Percentiles rank a stretch among this genome's conserved stretches.
phyloP scores from a whole-genome alignment of 2,113 vertebrate genomes.

The Corvus cornix region DNA sequence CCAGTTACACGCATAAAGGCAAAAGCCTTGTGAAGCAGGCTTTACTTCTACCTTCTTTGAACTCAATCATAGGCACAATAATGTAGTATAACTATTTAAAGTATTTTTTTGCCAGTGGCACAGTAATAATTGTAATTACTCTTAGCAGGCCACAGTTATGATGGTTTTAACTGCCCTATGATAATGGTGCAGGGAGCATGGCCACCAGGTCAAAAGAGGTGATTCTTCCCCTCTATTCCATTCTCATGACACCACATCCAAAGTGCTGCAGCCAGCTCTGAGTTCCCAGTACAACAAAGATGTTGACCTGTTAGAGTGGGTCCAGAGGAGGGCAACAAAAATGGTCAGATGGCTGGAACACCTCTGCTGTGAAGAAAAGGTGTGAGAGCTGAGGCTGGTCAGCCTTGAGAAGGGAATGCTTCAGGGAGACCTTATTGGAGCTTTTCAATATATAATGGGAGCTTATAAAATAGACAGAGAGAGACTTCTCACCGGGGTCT shows the following conservation, averaged over 20 bases:
- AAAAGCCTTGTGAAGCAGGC: neutral
- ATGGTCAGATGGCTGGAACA: neutral
- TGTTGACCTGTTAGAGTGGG: neutral
- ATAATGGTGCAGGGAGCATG: neutral
- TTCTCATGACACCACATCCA: neutral
- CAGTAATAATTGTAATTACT: neutral
- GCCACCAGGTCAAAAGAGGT: neutral
- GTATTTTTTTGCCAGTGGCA: neutral
- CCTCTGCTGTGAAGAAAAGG: neutral
- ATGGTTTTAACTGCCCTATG: neutral
- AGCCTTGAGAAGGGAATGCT: neutral
- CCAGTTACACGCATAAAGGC: accelerated
- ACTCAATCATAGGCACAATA: neutral
- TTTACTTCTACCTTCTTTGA: neutral
- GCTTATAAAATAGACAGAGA: neutral
- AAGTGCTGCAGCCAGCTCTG: neutral
- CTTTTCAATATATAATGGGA: neutral
- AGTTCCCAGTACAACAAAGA: neutral
- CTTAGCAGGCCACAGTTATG: neutral
- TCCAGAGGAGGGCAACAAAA: neutral
- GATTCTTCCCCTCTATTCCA: neutral
- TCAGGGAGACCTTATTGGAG: neutral
- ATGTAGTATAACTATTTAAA: too few species aligned
- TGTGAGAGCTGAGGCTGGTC: neutral
- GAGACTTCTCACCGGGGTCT: neutral